Evolutionary conservation across 2,888 invertebrate genomes (phyloP).

Genomic region (Limnephilus rhombicus): DNA sequence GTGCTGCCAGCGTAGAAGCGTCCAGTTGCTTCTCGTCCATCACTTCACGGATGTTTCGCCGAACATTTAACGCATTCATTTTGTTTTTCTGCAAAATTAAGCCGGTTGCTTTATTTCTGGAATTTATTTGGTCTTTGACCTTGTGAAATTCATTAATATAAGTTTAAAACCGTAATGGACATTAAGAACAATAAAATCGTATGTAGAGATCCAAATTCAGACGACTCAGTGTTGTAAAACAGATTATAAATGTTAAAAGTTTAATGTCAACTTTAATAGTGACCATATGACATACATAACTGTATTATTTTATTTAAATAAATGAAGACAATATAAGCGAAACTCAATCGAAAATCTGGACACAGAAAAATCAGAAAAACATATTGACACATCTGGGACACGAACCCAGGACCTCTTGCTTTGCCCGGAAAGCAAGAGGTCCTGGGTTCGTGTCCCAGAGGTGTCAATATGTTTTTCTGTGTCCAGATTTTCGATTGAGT

Average conservation of each 20-base stretch:
- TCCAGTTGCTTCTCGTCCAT: constrained; percentile 96
- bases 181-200: neutral
- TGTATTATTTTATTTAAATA: neutral
- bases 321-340: no score
- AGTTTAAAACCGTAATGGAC: neutral
- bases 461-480: no score
- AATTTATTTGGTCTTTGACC: neutral
- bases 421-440: no score
- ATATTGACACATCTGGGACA: no score
- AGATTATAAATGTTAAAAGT: neutral
- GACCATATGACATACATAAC: neutral
- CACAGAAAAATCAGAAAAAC: no score
- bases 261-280: neutral
- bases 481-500: no score
- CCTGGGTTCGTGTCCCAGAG: no score
- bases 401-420: no score
- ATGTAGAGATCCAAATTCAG: neutral
- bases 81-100: constrained; percentile 72
- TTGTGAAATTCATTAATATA: neutral
- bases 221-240: neutral
- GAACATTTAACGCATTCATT: constrained; percentile 78
- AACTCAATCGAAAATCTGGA: no score
- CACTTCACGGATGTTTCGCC: constrained; percentile 94
- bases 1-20: constrained; percentile 93
- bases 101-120: neutral